Evolutionary conservation across 2,888 invertebrate genomes (phyloP).

Genomic region (Hesperia comma): DNA sequence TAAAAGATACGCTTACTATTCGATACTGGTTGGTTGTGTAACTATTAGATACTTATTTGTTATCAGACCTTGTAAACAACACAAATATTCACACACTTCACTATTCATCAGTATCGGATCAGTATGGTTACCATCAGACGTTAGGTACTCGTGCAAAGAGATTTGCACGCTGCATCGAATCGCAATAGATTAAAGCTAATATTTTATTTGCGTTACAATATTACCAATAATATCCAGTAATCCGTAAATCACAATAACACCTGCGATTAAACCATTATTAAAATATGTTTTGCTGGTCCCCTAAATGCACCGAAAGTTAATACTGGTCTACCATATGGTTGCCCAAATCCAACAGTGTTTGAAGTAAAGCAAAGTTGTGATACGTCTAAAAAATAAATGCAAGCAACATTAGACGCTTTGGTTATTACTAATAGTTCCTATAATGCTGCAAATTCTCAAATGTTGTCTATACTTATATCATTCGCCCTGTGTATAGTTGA

Average conservation of each 20-base stretch:
- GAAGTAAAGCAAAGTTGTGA: conserved; percentile 17
- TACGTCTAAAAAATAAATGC: not conserved
- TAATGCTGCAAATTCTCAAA: conserved; percentile 13
- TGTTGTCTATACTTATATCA: not conserved
- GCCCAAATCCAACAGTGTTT: conserved; percentile 57
- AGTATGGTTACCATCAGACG: no score
- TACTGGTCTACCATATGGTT: conserved; percentile 75
- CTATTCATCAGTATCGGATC: no score
- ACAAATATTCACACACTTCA: no score
- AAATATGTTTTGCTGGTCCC: conserved; percentile 69
- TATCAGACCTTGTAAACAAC: no score
- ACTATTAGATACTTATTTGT: no score
- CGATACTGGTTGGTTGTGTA: no score
- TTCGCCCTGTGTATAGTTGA: conserved; percentile 54
- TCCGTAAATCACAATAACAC: conserved; percentile 57
- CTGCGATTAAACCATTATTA: conserved; percentile 61
- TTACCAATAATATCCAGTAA: conserved; percentile 43
- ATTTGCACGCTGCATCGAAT: no score
- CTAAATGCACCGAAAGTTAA: conserved; percentile 58
- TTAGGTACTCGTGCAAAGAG: no score
- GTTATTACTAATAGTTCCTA: conserved; percentile 15
- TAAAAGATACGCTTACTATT: no score
- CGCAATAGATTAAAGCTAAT: not conserved
- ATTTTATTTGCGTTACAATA: not conserved
- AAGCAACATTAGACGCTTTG: conserved; percentile 19